phyloP scores from a whole-genome alignment of 2,888 invertebrate genomes.

The Seira musarum region DNA sequence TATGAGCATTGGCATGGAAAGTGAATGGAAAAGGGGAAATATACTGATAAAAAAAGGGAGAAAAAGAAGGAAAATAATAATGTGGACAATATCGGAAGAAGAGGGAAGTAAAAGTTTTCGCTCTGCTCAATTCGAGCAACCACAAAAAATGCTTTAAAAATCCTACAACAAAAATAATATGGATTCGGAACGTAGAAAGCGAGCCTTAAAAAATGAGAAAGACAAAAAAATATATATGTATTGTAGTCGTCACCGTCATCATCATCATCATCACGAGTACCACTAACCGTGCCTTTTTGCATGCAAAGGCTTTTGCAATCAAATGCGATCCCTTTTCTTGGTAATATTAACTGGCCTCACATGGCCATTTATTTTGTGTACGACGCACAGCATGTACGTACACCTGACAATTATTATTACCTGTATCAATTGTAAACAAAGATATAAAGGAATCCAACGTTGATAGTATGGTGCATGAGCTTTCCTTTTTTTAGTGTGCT shows the following conservation, averaged over 20 bases:
- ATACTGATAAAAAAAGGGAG: background rate
- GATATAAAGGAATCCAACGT: constrained; percentile 2
- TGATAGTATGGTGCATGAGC: background rate
- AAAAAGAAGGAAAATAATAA: background rate
- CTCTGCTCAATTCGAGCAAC: constrained; percentile 1
- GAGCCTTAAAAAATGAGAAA: background rate
- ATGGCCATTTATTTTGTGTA: constrained; percentile 2
- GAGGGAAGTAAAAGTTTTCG: background rate
- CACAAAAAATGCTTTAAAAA: background rate
- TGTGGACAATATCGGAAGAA: background rate
- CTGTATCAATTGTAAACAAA: constrained; percentile 17
- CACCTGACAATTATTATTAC: constrained; percentile 14
- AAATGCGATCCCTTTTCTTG: background rate
- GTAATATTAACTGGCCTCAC: background rate
- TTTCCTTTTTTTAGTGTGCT: background rate
- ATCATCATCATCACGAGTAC: background rate
- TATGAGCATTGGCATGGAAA: background rate
- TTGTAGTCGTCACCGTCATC: background rate
- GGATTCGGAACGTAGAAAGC: background rate
- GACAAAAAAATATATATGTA: background rate
- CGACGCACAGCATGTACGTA: background rate
- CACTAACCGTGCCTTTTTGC: background rate
- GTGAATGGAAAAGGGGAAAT: background rate
- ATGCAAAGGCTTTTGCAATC: background rate
- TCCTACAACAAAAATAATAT: background rate